Percentiles rank a stretch among this genome's conserved stretches.
These are phyloP conservation scores for Chauna torquata DNA, from an alignment of 2,113 vertebrate species.

Conservation along the genomic window DNA sequence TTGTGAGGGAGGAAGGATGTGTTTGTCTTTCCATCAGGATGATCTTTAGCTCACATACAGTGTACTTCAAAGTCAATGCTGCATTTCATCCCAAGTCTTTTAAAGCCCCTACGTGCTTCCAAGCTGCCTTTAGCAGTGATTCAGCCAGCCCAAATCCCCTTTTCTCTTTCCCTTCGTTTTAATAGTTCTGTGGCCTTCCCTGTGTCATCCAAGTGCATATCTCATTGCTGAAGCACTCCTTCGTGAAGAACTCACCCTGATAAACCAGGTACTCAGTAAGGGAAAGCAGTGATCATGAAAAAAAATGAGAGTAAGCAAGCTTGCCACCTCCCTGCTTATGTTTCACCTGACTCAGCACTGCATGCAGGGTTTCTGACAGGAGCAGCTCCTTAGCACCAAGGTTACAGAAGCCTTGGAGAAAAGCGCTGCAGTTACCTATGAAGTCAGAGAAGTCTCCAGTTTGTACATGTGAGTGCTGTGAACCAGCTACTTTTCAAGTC, in stretches of 20 bases:
- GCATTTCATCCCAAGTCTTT: not conserved
- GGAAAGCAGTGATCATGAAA: not conserved
- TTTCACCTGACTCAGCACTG: conserved; percentile 4
- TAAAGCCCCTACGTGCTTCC: not conserved
- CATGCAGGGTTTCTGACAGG: not conserved
- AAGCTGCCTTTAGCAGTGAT: not conserved
- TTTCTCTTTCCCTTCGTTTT: not conserved
- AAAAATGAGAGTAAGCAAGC: conserved; percentile 17
- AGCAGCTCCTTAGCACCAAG: conserved; percentile 9
- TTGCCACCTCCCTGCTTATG: conserved; percentile 17
- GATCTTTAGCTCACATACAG: not conserved
- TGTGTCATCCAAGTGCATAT: not conserved
- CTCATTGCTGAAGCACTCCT: not conserved
- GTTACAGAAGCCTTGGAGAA: conserved; percentile 9
- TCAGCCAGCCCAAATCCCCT: not conserved
- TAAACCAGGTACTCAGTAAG: not conserved
- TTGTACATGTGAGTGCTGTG: not conserved
- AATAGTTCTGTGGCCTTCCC: not conserved
- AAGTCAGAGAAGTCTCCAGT: not conserved
- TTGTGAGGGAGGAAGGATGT: not conserved
- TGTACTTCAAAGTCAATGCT: not conserved
- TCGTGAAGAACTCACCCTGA: not conserved
- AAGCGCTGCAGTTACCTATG: not conserved
- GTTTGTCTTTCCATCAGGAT: not conserved
- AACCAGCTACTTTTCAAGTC: conserved; percentile 45